Evolutionary conservation across 2,113 vertebrate species (phyloP).

Genomic region (Tetraodon nigroviridis): DNA sequence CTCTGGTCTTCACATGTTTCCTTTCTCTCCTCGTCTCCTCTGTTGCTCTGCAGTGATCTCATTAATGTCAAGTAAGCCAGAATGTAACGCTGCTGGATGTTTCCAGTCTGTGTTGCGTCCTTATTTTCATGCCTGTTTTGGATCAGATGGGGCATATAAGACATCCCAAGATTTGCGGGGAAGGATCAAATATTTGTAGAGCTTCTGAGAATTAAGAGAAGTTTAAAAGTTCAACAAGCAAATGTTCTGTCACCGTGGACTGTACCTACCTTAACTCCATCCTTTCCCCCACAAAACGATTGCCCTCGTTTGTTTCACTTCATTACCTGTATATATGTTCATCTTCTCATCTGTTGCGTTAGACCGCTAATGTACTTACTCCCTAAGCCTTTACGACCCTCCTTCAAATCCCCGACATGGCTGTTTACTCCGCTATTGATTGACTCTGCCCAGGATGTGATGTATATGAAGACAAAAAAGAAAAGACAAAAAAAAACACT

Average conservation of each 20-base stretch:
- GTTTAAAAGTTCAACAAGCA: no score
- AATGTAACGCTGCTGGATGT: conserved; percentile 48
- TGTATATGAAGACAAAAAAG: no score
- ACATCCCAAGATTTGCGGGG: background rate
- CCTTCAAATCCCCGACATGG: conserved; percentile 22
- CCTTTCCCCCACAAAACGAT: conserved; percentile 18
- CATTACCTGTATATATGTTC: conserved; percentile 51
- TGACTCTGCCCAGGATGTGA: conserved; percentile 39
- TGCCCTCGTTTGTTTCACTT: conserved; percentile 15
- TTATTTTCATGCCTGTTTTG: conserved; percentile 39
- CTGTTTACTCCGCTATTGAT: conserved; percentile 48
- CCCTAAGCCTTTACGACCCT: conserved; percentile 44
- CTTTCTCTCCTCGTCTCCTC: conserved; percentile 57
- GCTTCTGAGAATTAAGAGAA: no score
- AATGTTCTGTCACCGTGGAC: background rate
- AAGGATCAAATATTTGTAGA: background rate
- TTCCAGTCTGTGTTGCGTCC: conserved; percentile 38
- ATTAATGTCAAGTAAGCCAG: conserved; percentile 55
- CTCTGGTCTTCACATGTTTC: conserved; percentile 69
- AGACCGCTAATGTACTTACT: conserved; percentile 50
- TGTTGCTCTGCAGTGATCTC: conserved; percentile 62
- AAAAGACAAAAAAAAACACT: background rate
- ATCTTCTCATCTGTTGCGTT: conserved; percentile 31
- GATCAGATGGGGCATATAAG: conserved; percentile 15
- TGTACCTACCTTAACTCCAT: background rate